Evolutionary conservation across 2,797 vertebrate species (phyloP).

Genomic region (Carduelis carduelis): DNA sequence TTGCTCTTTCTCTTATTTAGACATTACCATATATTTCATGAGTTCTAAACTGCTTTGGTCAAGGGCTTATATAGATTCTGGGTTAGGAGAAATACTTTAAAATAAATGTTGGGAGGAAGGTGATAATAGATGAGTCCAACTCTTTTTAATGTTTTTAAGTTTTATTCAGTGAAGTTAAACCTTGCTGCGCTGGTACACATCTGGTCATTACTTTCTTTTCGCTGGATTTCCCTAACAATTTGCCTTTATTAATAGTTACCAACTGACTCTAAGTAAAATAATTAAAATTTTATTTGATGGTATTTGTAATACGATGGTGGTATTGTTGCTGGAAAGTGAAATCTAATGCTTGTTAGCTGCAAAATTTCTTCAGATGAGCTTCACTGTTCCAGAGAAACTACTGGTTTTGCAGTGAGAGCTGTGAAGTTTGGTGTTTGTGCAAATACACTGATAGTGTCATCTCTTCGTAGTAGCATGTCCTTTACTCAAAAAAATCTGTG

Average conservation of each 20-base stretch:
- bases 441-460: neutral
- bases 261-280: slow-evolving; percentile 30
- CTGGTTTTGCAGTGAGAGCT: neutral
- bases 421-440: neutral
- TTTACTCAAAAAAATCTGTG: neutral
- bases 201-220: slow-evolving; percentile 37
- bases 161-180: neutral
- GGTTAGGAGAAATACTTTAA: neutral
- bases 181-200: neutral
- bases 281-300: slow-evolving; percentile 10
- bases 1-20: neutral
- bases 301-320: neutral
- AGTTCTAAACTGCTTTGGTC: neutral
- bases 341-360: slow-evolving; percentile 5
- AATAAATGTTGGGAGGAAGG: neutral
- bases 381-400: neutral
- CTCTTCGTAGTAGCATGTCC: neutral
- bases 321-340: slow-evolving; percentile 22
- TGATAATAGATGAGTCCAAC: neutral
- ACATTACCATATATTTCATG: neutral
- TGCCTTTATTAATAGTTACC: slow-evolving; percentile 36
- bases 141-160: neutral
- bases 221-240: neutral
- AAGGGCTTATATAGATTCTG: neutral
- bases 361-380: neutral